Evolutionary conservation across 2,113 vertebrate genomes (phyloP).

Genomic region (Nipponia nippon): DNA sequence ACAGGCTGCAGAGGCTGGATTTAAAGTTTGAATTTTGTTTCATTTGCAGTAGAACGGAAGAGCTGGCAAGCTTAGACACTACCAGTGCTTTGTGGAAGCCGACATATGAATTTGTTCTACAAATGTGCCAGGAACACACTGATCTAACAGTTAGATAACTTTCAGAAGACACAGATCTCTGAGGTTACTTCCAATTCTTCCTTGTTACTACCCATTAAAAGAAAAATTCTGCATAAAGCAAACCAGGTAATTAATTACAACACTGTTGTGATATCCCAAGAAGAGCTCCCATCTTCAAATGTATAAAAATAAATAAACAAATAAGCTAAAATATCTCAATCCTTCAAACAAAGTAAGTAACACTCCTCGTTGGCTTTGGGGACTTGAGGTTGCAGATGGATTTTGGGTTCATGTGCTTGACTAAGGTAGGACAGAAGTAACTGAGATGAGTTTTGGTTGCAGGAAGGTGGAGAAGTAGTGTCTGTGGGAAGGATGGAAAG

Average conservation of each 20-base stretch:
- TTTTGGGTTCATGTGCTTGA: not conserved
- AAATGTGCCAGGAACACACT: constrained; percentile 63
- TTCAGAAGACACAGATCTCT: constrained; percentile 47
- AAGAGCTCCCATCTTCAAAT: rapidly evolving
- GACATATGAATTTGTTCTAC: constrained; percentile 59
- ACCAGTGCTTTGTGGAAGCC: constrained; percentile 49
- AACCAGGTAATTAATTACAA: not conserved
- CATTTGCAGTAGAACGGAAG: constrained; percentile 28
- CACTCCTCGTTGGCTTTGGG: rapidly evolving
- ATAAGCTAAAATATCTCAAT: not conserved
- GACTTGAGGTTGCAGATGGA: not conserved
- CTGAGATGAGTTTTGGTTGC: not conserved
- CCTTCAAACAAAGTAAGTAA: not conserved
- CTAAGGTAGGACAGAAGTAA: not conserved
- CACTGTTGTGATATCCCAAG: not conserved
- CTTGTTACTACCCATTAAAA: not conserved
- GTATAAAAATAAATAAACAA: not conserved
- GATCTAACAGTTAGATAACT: constrained; percentile 61
- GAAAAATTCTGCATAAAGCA: not conserved
- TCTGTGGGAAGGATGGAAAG: not conserved
- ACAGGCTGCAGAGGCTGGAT: not conserved
- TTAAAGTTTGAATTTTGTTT: constrained; percentile 35
- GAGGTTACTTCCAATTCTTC: constrained; percentile 19
- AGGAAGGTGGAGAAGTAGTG: not conserved
- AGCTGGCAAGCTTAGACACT: constrained; percentile 54